Base-by-base conservation (phyloP, 2,797 vertebrate species). In the Arremon aurantiirostris region DNA sequence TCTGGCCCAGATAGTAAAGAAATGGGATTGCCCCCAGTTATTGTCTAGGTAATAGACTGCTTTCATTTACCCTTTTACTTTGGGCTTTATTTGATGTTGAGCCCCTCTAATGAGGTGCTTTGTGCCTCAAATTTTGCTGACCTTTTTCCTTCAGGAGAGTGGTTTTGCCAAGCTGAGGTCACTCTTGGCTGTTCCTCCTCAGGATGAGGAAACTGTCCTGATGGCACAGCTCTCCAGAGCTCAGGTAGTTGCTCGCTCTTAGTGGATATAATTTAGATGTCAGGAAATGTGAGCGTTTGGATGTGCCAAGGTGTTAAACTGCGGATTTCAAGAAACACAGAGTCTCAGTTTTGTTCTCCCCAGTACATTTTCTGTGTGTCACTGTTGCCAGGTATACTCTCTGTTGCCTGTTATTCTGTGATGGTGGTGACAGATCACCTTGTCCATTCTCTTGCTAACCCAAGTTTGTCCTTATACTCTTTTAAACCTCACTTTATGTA, bases 151-250 rank as follows among this genome's bases (percentile, higher is more conserved):
- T 96, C 44, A 82, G 53, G 55, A 75, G 69, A 76, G 24, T 28
- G 32, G 37, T 76, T 94, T 61, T 93, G 79, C 81, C 71, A 46
- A 82, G 68, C 60, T 86, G 72, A 91, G 63, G 70, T 94, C 65
- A 53, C 59, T 83, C 41, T 83, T 94, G 89, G 82, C 86, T 2
- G 2, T 20, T 63, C 22, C 34, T 89, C 23, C 70, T 87, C 41
- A 6, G 21, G 47, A 63, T 75, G 70, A 96, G 92, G 84, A 81
- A 94, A 57, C 1, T 0, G 18, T 76, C 68, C 59, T 82, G 75
- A 68, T 4, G 8, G 60, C 57, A 50, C 37, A 1, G 1, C 14
- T 44, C 30, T 79, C 56, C 53, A 80, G 84, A 85, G 56, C 89
- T 87, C 96, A 91, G 93, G 93, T 94, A 79, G 81, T 57, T 11